These are phyloP conservation scores for Pseudococcus jackbeardsleyi DNA, from an alignment of 2,888 invertebrate genomes.

Conservation along the genomic window DNA sequence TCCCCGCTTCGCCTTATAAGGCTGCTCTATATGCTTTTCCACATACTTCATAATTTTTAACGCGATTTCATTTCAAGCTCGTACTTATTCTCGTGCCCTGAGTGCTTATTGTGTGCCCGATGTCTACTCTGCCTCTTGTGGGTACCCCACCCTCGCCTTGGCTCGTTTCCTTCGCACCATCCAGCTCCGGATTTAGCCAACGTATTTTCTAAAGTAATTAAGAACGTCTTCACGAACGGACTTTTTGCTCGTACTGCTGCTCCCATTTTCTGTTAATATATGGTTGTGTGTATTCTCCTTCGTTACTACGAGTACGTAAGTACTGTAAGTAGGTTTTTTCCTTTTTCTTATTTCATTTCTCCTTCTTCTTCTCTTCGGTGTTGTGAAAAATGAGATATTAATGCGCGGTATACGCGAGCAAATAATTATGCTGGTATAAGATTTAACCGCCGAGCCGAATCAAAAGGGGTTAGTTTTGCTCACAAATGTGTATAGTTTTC, in stretches of 20 bases:
- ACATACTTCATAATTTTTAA: neutral
- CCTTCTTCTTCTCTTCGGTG: neutral
- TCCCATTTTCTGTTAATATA: neutral
- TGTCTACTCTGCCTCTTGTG: neutral
- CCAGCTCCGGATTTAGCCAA: neutral
- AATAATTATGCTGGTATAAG: conserved; percentile 7
- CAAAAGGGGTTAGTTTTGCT: neutral
- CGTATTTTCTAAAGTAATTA: conserved; percentile 56
- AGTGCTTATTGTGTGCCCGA: neutral
- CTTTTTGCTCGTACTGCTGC: conserved; percentile 9
- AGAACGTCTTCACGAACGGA: conserved; percentile 57
- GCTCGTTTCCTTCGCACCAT: neutral
- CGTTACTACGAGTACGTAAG: neutral
- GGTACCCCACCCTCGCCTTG: neutral
- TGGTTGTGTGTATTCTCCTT: neutral
- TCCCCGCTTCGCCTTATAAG: neutral
- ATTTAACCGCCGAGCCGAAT: neutral
- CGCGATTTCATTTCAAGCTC: neutral
- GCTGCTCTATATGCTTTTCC: neutral
- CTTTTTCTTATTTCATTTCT: neutral
- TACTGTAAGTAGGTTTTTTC: neutral
- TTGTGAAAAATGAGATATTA: neutral
- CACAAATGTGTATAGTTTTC: no score
- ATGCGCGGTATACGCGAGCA: neutral
- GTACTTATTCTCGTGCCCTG: neutral